These are phyloP conservation scores for Drosophila novamexicana DNA, from an alignment of 1,140 invertebrate species.

Conservation along the genomic window DNA sequence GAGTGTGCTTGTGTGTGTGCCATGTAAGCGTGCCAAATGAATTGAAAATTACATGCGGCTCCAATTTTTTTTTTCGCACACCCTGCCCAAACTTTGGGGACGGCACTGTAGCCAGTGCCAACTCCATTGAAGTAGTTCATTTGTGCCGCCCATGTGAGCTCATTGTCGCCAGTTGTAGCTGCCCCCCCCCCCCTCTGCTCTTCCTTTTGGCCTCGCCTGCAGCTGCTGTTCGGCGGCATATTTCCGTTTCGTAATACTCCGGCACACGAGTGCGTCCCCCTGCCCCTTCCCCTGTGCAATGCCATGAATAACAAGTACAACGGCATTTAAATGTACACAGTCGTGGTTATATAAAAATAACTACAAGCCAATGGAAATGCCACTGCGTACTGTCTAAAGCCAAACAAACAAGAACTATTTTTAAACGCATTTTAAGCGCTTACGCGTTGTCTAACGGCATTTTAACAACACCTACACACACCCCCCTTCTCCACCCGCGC, in stretches of 20 bases:
- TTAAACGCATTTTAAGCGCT: slow-evolving; percentile 30
- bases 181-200: background rate
- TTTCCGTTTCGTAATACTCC: slow-evolving; percentile 80
- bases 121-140: slow-evolving; percentile 68
- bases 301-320: slow-evolving; percentile 44
- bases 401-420: slow-evolving; percentile 23
- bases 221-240: slow-evolving; percentile 44
- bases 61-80: slow-evolving; percentile 48
- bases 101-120: slow-evolving; percentile 1
- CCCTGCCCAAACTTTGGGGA: slow-evolving; percentile 1
- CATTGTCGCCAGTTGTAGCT: slow-evolving; percentile 52
- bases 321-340: slow-evolving; percentile 36
- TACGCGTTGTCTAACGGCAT: slow-evolving; percentile 59
- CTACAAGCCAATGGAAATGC: slow-evolving; percentile 18
- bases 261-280: slow-evolving; percentile 30
- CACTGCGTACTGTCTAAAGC: background rate
- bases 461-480: slow-evolving; percentile 30
- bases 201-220: slow-evolving; percentile 3
- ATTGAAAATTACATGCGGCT: slow-evolving; percentile 80
- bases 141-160: slow-evolving; percentile 64
- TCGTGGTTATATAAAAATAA: slow-evolving; percentile 71
- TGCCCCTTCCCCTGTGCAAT: background rate
- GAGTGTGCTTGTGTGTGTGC: slow-evolving; percentile 10
- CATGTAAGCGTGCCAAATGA: slow-evolving; percentile 74
- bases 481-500: background rate